Base-by-base conservation (phyloP, 2,113 vertebrate genomes). In the Conger conger region DNA sequence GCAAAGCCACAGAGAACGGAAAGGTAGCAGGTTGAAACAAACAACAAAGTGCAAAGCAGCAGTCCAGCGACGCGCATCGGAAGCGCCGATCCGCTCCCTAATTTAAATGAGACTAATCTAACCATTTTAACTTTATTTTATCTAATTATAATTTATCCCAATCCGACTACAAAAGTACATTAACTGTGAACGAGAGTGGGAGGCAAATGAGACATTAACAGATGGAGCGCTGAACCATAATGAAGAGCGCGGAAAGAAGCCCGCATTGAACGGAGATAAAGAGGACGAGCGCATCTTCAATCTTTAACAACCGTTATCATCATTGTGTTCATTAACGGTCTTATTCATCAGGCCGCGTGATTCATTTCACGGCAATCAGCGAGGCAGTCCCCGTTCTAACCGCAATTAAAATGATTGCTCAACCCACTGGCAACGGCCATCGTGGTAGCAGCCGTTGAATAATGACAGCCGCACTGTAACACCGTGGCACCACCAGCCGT, bases 381-480 rank as follows among this genome's bases (percentile, higher is more conserved):
- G 82, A 86, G 86, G 91, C 89, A 91, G 91, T 87, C 60, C 57
- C 88, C 87, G 88, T 93, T 89, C 88, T 90, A 92, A 94, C 94
- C 93, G 93, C 92, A 92, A 92, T 93, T 92, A 89, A 94, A 94
- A 95, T 93, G 90, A 92, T 91, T 91, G 90, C 92, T 95, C 94
- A 94, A 94, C 88, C 93, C 93, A 93, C 92, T 90, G 88, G 91
- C 83, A 79, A 91, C 89, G 91, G 90, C 91, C 80, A 76, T 54
- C 81, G 81, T 88, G 91, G 42, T 73, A 84, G 79, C 86, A 36
- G 40, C 90, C 90, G 89, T 92, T 93, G 94, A 91, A 93, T 92
- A 89, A 89, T 60, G 85, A 86, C 76, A 84, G 80, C 92, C 90
- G 57, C 11, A 92, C 91, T 92, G 90, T 89, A 91, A 87, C 81